These are phyloP conservation scores for Edolisoma coerulescens DNA, from an alignment of 2,113 vertebrate species.

Conservation along the genomic window DNA sequence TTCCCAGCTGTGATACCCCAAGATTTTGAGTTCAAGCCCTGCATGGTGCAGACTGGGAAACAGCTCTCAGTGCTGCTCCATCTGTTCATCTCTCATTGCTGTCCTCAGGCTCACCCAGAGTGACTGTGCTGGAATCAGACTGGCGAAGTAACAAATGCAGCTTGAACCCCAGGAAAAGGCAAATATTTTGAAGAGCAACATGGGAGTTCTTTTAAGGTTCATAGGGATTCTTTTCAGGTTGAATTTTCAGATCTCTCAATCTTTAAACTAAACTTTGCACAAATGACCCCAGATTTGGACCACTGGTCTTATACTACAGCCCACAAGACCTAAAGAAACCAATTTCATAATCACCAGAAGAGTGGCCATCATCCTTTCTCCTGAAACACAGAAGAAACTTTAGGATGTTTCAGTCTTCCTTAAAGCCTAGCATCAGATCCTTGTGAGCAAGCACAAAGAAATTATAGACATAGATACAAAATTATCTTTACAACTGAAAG, in stretches of 20 bases:
- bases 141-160: not conserved
- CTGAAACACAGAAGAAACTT: not conserved
- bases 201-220: not conserved
- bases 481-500: not conserved
- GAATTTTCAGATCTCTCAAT: not conserved
- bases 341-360: not conserved
- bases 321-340: not conserved
- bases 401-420: not conserved
- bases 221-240: not conserved
- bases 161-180: not conserved
- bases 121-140: not conserved
- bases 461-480: not conserved
- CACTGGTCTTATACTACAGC: not conserved
- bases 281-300: not conserved
- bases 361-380: not conserved
- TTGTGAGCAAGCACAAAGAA: not conserved
- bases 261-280: not conserved
- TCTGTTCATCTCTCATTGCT: not conserved
- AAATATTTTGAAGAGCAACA: not conserved
- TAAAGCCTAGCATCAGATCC: not conserved
- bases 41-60: not conserved
- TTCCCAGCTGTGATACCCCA: not conserved
- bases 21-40: rapidly evolving
- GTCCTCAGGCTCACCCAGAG: not conserved
- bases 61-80: not conserved